Base-by-base conservation (phyloP, 1,140 invertebrate species). In the Paraescarpia echinospica region DNA sequence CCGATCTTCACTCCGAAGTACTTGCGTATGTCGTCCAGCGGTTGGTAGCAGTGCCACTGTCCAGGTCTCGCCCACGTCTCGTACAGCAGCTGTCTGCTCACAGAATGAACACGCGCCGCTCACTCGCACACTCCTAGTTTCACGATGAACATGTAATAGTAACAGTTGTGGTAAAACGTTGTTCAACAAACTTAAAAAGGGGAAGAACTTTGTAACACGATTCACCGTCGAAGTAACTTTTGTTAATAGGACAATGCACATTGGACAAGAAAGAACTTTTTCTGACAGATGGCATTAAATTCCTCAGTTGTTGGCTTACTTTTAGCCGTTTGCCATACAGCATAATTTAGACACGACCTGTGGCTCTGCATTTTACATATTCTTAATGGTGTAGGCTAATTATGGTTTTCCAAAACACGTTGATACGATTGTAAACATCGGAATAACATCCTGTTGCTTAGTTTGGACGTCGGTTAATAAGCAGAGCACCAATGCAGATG, bases 1-100 rank as follows among this genome's bases (percentile, higher is more conserved):
- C 98, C 98, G 93, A 99, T 98, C 96, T 99, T 99, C 94, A 99
- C 98, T 0, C 99, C 99, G 90, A 34, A 90, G 35, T 90, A 90
- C 90, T 90, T 90, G 34, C 90, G 18, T 12, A 92, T 48, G 33
- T 35, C 18, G 48, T 92, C 91, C 8, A 51, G 34, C 22, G 91
- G 91, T 31, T 92, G 91, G 35, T 18, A 59, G 34, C 33, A 92
- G 1, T 1, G 34, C 4, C 1, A 92, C 22, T 34, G 91, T 35
- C 35, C n/a, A n/a, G 91, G 91, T 27, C 91, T 31, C 14, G 91
- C 91, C 91, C 91, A 92, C 48, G 91, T 48, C 48, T 92, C 91
- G 33, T 59, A 35, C 48, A 92, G 48, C 34, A 35, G n/a, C 91
- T 92, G 51, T 77, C 59, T 77, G 59, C 12, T 77, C 59, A 77